A percentile compares a stretch with the other conserved stretches of the same genome.
Evolutionary conservation across 2,113 vertebrate species (phyloP).

Genomic region (Gallinago jamesoni): DNA sequence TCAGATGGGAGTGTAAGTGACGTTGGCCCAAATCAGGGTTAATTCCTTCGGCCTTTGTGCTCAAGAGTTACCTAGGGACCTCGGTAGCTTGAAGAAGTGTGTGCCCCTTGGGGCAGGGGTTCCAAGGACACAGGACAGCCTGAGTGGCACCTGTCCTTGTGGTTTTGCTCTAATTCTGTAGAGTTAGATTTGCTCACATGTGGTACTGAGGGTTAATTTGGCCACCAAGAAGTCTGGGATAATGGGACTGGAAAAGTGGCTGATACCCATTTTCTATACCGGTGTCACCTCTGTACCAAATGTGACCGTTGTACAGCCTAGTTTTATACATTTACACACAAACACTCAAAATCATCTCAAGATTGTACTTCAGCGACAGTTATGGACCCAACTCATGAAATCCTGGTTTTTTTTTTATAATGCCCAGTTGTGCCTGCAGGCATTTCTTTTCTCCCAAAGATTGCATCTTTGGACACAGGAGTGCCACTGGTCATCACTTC

Average conservation of each 20-base stretch:
- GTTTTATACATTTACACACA: background rate
- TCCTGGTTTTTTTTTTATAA: background rate
- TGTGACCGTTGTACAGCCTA: background rate
- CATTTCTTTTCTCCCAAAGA: background rate
- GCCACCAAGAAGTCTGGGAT: background rate
- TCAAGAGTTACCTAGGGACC: background rate
- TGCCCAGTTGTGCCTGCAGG: background rate
- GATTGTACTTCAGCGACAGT: background rate
- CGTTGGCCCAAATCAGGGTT: background rate
- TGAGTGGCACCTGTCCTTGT: too few relatives aligned
- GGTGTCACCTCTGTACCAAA: rapidly evolving
- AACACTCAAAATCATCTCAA: background rate
- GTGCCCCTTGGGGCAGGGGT: background rate
- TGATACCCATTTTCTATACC: background rate
- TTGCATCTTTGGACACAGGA: background rate
- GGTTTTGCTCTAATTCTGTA: background rate
- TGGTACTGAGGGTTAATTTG: background rate
- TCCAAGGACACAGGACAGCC: background rate
- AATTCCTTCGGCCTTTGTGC: background rate
- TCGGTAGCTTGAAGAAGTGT: rapidly evolving
- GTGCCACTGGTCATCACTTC: background rate
- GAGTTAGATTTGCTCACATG: background rate
- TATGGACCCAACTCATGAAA: background rate
- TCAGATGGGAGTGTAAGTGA: background rate
- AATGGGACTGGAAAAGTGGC: background rate